phyloP scores from a whole-genome alignment of 2,888 invertebrate species.

The Microplitis manilae region DNA sequence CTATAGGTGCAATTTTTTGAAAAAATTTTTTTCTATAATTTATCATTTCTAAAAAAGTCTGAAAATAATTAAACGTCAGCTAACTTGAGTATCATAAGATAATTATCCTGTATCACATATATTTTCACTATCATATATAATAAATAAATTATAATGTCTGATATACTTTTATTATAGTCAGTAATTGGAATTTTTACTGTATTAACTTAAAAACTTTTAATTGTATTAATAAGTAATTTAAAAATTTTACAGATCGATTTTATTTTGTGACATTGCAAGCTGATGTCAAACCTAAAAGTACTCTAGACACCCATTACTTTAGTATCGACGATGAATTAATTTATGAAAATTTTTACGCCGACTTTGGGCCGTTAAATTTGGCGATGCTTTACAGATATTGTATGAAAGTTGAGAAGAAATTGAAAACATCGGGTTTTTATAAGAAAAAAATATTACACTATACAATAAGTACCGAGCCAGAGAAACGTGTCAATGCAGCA shows the following conservation, averaged over 20 bases:
- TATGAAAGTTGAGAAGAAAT: conserved; percentile 81
- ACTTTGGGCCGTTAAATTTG: conserved; percentile 92
- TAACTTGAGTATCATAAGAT: too few species aligned
- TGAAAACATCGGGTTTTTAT: conserved; percentile 77
- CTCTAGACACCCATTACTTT: conserved; percentile 82
- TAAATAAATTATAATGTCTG: too few species aligned
- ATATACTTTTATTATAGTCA: neutral
- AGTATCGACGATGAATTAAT: conserved; percentile 84
- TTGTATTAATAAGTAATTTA: conserved; percentile 8
- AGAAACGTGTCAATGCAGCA: conserved; percentile 88
- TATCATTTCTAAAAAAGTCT: too few species aligned
- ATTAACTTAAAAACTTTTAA: conserved; percentile 26
- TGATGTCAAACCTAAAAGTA: conserved; percentile 78
- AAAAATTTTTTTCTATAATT: too few species aligned
- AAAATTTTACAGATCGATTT: conserved; percentile 74
- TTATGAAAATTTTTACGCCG: conserved; percentile 89
- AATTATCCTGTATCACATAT: too few species aligned
- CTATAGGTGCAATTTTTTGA: too few species aligned
- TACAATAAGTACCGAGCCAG: conserved; percentile 79
- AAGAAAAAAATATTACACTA: conserved; percentile 87
- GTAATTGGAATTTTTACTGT: conserved; percentile 14
- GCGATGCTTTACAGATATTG: conserved; percentile 90
- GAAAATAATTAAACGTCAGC: too few species aligned
- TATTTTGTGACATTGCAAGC: conserved; percentile 83
- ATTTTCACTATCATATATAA: neutral